Evolutionary conservation across 2,888 invertebrate genomes (phyloP).

Genomic region (Oligia latruncula): DNA sequence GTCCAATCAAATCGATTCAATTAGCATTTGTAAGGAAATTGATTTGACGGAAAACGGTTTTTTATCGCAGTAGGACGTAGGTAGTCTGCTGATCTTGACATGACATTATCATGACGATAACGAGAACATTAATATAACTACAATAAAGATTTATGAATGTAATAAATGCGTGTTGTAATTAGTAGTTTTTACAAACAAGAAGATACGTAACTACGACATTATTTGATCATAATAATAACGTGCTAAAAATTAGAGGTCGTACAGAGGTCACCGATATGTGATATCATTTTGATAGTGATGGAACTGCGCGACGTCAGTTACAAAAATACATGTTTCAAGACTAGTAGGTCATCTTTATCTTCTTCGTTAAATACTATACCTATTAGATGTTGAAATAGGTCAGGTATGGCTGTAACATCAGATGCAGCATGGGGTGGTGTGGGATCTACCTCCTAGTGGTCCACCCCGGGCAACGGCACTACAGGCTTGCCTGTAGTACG

Average conservation of each 20-base stretch:
- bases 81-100: background rate
- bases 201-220: background rate
- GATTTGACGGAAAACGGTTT: background rate
- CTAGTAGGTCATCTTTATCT: background rate
- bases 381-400: background rate
- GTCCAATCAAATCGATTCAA: background rate
- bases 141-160: constrained; percentile 23
- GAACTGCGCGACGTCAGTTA: background rate
- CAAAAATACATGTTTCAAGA: background rate
- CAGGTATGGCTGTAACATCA: background rate
- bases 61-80: background rate
- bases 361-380: background rate
- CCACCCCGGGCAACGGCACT: too few species aligned
- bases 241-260: background rate
- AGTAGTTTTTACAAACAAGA: background rate
- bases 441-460: too few species aligned
- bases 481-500: too few species aligned
- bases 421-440: too few species aligned
- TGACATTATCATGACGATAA: constrained; percentile 20
- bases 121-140: constrained; percentile 6
- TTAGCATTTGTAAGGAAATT: background rate
- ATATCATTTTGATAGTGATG: background rate
- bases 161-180: constrained; percentile 18
- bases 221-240: background rate
- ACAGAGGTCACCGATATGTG: background rate